Evolutionary conservation across 2,113 vertebrate genomes (phyloP), one percentile per base, ranked within the genome.

Genomic region (Athene noctua): DNA sequence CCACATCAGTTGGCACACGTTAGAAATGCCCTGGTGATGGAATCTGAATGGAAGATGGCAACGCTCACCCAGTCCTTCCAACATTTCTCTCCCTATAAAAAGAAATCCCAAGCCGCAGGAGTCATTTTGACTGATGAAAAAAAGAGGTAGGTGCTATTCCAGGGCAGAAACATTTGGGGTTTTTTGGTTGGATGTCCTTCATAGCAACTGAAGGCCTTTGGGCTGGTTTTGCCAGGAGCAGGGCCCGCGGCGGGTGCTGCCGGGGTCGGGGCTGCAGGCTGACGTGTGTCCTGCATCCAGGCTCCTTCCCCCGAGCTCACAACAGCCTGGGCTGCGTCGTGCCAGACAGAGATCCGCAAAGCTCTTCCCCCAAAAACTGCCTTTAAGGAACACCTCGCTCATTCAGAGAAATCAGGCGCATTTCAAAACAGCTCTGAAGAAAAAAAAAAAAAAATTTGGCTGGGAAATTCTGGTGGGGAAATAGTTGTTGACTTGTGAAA

Each of bases 301-400:
- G 5, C 72, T 52, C 61, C 2, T 44, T 34, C 21, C 63, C 26
- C 65, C 7, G 2, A 26, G 70, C 27, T 74, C 68, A 25, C 63
- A 8, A 13, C 93, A 84, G 80, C 84, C 83, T 13, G 83, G 1
- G 78, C 58, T 61, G 42, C 49, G 34, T 79, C 78, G 85, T 83
- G 97, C 96, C 97, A 96, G 95, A 71, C 92, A 30, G 97, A 62
- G 79, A 78, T 86, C 95, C 14, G 75, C 95, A 91, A 96, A 97
- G 91, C 78, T 97, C 92, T 96, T 95, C 96, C 97, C 97, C 42
- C 83, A 95, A 70, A 97, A 93, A 92, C 23, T 0, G 4, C 44
- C 2, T 6, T 3, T 21, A 15, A 70, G 84, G 96, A 97, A 91
- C 96, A 95, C 95, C 96, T 98, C 90, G 97, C 94, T 97, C 88